phyloP scores from a whole-genome alignment of 2,888 invertebrate species.

The Tridacna crocea region DNA sequence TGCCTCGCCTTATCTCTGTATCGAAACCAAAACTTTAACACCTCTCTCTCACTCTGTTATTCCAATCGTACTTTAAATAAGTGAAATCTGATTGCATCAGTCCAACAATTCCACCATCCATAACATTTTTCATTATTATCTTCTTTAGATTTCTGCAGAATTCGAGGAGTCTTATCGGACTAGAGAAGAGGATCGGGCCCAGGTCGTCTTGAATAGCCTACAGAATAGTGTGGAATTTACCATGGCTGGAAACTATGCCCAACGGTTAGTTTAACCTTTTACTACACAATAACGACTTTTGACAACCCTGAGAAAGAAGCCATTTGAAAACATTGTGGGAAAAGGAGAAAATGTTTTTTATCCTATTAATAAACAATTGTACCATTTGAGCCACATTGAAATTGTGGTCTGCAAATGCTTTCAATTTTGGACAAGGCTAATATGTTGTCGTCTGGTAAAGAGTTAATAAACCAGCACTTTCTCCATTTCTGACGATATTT shows the following conservation, averaged over 20 bases:
- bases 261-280: conserved; percentile 7
- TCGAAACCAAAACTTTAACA: background rate
- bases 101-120: no score
- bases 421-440: no score
- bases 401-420: no score
- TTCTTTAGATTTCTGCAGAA: background rate
- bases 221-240: conserved; percentile 15
- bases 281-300: no score
- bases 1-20: background rate
- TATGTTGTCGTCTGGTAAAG: no score
- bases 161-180: background rate
- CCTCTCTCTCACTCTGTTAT: background rate
- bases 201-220: background rate
- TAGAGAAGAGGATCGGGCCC: conserved; percentile 15
- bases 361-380: no score
- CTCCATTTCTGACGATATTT: background rate
- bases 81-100: no score
- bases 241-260: conserved; percentile 18
- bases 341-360: background rate
- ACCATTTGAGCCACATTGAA: no score
- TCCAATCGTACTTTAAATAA: background rate
- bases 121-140: no score
- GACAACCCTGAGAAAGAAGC: no score
- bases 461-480: background rate
- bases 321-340: no score